Evolutionary conservation across 2,113 vertebrate species (phyloP).

Genomic region (Lasiurus cinereus): DNA sequence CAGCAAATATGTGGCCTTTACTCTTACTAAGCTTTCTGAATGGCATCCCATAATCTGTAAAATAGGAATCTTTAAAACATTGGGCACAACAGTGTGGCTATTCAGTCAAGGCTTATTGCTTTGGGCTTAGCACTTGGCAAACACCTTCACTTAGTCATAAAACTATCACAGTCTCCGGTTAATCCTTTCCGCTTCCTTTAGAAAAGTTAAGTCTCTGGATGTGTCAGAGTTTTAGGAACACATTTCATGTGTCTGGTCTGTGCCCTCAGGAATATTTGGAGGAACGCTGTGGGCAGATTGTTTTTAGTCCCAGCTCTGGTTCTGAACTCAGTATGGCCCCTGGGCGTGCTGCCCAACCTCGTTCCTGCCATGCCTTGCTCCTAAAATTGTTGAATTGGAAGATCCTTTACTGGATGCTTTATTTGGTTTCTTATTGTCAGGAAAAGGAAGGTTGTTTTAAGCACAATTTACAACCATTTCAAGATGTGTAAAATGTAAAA

Average conservation of each 20-base stretch:
- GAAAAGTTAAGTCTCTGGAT: background rate
- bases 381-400: background rate
- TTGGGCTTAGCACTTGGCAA: background rate
- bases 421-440: conserved; percentile 8
- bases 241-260: background rate
- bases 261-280: background rate
- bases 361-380: background rate
- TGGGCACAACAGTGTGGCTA: background rate
- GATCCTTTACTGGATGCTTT: background rate
- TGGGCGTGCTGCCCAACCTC: background rate
- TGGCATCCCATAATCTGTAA: background rate
- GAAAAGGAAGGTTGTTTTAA: conserved; percentile 22
- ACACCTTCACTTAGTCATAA: background rate
- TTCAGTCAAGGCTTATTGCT: background rate
- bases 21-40: background rate
- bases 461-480: background rate
- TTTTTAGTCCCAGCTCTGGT: background rate
- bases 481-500: conserved; percentile 8
- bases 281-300: no score
- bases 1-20: background rate
- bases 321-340: background rate
- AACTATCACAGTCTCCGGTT: background rate
- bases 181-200: background rate
- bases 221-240: background rate
- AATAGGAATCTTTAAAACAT: background rate